Conservation (phyloP, 2,113 vertebrate genomes). For the Hypocryptadius cinnamomeus region DNA sequence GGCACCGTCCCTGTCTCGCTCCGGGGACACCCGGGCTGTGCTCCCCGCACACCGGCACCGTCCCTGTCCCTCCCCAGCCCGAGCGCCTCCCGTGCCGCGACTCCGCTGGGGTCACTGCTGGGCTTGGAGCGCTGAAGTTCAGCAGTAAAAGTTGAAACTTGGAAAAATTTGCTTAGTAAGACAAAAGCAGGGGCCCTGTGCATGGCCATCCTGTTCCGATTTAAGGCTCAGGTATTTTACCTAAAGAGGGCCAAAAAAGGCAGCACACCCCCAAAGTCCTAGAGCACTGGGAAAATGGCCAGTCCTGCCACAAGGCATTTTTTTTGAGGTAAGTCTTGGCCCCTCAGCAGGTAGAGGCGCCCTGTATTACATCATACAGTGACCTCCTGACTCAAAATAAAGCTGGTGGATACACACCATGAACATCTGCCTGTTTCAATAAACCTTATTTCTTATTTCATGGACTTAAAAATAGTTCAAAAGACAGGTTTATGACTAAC, state of each 20-base stretch:
- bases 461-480: not conserved
- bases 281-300: accelerated
- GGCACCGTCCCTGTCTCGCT: too few species aligned
- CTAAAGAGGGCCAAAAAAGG: accelerated
- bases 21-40: not conserved
- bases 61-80: not conserved
- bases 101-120: accelerated
- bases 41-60: too few species aligned
- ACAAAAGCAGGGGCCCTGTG: accelerated
- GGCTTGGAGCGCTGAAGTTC: accelerated
- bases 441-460: not conserved
- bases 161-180: accelerated
- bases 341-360: too few species aligned
- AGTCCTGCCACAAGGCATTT: accelerated
- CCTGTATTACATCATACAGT: accelerated
- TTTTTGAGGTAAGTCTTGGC: too few species aligned
- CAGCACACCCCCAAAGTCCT: accelerated
- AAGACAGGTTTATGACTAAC: not conserved
- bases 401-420: accelerated
- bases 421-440: not conserved
- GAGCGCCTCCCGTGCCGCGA: accelerated
- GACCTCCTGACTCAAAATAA: not conserved
- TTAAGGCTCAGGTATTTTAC: too few species aligned
- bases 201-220: accelerated
- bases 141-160: accelerated